Evolutionary conservation across 2,113 vertebrate species (phyloP).

Genomic region (Shinisaurus crocodilurus): DNA sequence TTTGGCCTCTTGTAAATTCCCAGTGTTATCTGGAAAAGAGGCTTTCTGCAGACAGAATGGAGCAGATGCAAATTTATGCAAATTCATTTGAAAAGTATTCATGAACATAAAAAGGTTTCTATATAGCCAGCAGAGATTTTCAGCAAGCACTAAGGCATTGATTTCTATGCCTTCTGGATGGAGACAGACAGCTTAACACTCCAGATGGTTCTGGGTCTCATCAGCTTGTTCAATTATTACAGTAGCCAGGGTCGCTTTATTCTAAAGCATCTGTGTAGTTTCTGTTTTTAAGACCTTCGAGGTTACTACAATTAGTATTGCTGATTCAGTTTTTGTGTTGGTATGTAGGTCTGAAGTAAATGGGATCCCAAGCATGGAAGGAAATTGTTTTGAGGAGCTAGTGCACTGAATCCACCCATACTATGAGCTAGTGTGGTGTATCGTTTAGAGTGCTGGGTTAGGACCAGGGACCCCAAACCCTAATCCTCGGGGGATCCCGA

Average conservation of each 20-base stretch:
- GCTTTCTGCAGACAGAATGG: slow-evolving; percentile 54
- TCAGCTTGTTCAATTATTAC: slow-evolving; percentile 9
- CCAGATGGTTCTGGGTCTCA: slow-evolving; percentile 36
- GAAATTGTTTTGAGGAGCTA: not conserved
- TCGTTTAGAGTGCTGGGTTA: too few relatives aligned
- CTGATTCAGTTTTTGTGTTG: not conserved
- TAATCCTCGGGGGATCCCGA: too few relatives aligned
- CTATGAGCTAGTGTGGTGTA: too few relatives aligned
- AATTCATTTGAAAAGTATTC: slow-evolving; percentile 38
- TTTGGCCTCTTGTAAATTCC: slow-evolving; percentile 27
- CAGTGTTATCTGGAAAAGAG: slow-evolving; percentile 61
- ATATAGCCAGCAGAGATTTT: slow-evolving; percentile 38
- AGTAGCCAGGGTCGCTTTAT: slow-evolving; percentile 40
- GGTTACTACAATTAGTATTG: not conserved
- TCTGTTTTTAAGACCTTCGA: not conserved
- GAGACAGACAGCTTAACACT: slow-evolving; percentile 48
- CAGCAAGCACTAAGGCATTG: slow-evolving; percentile 22
- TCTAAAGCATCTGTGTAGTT: slow-evolving; percentile 12
- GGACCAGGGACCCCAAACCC: too few relatives aligned
- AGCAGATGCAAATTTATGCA: slow-evolving; percentile 66
- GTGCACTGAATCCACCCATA: not conserved
- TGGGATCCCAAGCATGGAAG: not conserved
- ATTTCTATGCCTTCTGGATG: slow-evolving; percentile 47
- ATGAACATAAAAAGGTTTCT: slow-evolving; percentile 55
- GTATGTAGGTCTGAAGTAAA: not conserved